Evolutionary conservation across 2,888 invertebrate species (phyloP).

Genomic region (Bhutanitis thaidina): DNA sequence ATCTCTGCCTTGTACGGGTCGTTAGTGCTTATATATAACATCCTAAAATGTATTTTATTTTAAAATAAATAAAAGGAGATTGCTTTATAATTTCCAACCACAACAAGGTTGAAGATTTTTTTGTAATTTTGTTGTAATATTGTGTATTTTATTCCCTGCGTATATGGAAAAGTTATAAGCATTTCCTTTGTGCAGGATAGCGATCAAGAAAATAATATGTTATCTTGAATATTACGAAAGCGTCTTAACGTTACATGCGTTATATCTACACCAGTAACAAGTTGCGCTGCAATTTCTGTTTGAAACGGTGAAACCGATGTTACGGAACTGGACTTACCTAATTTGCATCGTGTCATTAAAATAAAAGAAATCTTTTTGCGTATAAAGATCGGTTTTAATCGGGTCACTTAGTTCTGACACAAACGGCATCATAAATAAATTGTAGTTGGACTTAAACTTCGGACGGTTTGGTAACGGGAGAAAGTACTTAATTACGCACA

Average conservation of each 20-base stretch:
- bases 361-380: constrained; percentile 5
- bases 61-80: too few relatives aligned
- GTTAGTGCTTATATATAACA: too few relatives aligned
- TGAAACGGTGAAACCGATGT: neutral
- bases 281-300: neutral
- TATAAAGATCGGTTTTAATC: constrained; percentile 8
- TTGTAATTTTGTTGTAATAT: too few relatives aligned
- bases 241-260: constrained; percentile 2
- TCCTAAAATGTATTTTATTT: too few relatives aligned
- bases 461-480: constrained; percentile 16
- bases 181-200: constrained; percentile 14
- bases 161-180: neutral
- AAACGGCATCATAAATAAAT: constrained; percentile 11
- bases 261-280: neutral
- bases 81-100: too few relatives aligned
- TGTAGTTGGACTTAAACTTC: constrained; percentile 3
- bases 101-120: too few relatives aligned
- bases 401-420: neutral
- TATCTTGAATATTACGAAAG: constrained; percentile 14
- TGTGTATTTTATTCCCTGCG: too few relatives aligned
- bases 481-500: constrained; percentile 18
- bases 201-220: constrained; percentile 15
- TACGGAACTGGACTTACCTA: constrained; percentile 1
- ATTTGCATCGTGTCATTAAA: neutral
- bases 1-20: too few relatives aligned